Evolutionary conservation across 35 echinoderm and acorn worm species (phyloP).

Genomic region (Strongylocentrotus purpuratus): DNA sequence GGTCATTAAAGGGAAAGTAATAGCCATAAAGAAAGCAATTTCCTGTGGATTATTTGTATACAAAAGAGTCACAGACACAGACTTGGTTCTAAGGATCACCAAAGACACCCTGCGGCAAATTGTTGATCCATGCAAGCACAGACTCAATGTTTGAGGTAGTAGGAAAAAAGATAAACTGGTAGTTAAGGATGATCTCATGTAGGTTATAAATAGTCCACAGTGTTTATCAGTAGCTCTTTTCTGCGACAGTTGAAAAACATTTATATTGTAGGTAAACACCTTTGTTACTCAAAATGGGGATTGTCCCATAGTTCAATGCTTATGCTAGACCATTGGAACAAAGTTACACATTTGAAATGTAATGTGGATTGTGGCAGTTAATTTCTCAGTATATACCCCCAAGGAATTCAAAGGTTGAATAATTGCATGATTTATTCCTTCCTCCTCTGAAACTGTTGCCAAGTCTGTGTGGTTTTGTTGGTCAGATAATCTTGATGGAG

Average conservation of each 20-base stretch:
- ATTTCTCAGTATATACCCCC: background rate
- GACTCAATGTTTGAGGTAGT: background rate
- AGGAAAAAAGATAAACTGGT: background rate
- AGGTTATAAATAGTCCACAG: too few species aligned
- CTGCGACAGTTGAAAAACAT: too few species aligned
- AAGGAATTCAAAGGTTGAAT: background rate
- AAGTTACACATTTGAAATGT: background rate
- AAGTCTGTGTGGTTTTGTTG: background rate
- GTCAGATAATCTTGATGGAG: conserved; percentile 10
- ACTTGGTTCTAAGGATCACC: background rate
- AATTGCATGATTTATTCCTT: background rate
- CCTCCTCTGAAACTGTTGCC: background rate
- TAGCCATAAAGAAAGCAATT: conserved; percentile 44
- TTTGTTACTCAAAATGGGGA: too few species aligned
- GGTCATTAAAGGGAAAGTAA: conserved; percentile 31
- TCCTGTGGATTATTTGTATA: conserved; percentile 40
- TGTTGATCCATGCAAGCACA: background rate
- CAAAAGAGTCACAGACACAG: conserved; percentile 23
- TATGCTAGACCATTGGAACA: background rate
- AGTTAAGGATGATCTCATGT: background rate
- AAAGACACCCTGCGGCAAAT: conserved; percentile 13
- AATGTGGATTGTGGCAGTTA: background rate
- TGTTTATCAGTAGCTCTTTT: too few species aligned
- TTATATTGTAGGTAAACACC: too few species aligned
- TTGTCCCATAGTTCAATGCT: background rate